Evolutionary conservation across 1,140 invertebrate genomes (phyloP), one percentile per base, ranked within the genome.

Genomic region (Drosophila murphyi): DNA sequence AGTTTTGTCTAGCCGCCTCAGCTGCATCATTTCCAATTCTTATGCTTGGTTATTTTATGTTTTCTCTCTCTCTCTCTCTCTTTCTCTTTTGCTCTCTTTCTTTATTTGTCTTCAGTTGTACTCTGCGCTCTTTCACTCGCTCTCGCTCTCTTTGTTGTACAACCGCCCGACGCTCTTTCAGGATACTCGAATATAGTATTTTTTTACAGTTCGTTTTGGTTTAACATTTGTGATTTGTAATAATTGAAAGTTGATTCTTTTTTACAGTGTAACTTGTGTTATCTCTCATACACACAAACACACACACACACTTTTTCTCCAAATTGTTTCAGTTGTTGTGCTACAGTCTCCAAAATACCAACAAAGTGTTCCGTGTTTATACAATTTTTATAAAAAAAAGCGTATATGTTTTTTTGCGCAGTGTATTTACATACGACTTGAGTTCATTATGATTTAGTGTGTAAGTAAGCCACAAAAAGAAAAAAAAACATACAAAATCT

Each of bases 241-340:
- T n/a, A 28, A 57, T 59, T 59, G 45, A 54, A 20, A 59, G 54
- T 59, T 68, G 41, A 69, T 55, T 55, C 48, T 67, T 48, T 48
- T 59, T 78, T 68, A 62, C 63, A 67, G 68, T 72, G 68, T 76
- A 60, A 55, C 41, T 43, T 54, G 31, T 32, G 43, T 65, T 61
- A 43, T 48, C 35, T 61, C 60, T 67, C 47, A 62, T 37, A 61
- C 39, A 45, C 68, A 45, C 12, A 20, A 20, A 45, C 67, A 54
- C 56, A 60, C 54, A 35, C 28, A 35, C 62, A 65, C 10, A 31
- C 39, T 28, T 31, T 70, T 43, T 68, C 39, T 62, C 43, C 43
- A 62, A 70, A 64, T 64, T 75, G 54, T 75, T 75, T 71, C 72
- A 75, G 67, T 74, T 74, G 72, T 70, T 75, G 72, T 75, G 73